Evolutionary conservation across 2,113 vertebrate genomes (phyloP), one percentile per base, ranked within the genome.

Genomic region (Xenopus borealis): DNA sequence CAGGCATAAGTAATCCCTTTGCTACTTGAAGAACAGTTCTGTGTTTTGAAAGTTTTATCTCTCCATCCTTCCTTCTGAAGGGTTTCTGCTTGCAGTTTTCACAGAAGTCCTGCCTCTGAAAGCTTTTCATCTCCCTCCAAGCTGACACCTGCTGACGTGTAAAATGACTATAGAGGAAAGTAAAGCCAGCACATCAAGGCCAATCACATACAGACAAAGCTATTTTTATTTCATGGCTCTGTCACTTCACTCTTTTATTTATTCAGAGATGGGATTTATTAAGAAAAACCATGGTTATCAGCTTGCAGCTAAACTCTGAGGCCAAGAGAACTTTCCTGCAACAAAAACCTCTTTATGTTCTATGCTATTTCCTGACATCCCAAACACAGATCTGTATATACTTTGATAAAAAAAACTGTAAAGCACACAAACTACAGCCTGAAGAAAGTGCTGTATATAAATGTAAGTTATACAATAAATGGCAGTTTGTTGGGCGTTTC

Each of bases 51-150:
- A 50, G 19, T 52, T 23, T 50, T 11, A n/a, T 46, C 40, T 46
- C 7, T 17, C 17, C 44, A 12, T 66, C 64, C 44, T 19, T 45
- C 44, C 47, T 66, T 46, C 46, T 50, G 65, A 20, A 67, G 65
- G 3, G 46, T 50, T 67, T 23, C 19, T 67, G 12, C 18, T 23
- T 50, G 18, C 46, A 46, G 14, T 52, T 23, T 67, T 67, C 46
- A 67, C 46, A 67, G 17, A 67, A 45, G 45, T 67, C 65, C n/a
- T 20, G 45, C 46, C 65, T 50, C 18, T 13, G 8, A 8, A 45
- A 18, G 65, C n/a, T 45, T 67, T 67, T 67, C n/a, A 67, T 67
- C 45, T 67, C 18, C 12, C 50, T 45, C 45, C 65, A 67, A 67
- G 13, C 18, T 45, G 44, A 50, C 65, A 67, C 65, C 65, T 67